Evolutionary conservation across 1,140 invertebrate genomes (phyloP).

Genomic region (Calephelis virginiensis): DNA sequence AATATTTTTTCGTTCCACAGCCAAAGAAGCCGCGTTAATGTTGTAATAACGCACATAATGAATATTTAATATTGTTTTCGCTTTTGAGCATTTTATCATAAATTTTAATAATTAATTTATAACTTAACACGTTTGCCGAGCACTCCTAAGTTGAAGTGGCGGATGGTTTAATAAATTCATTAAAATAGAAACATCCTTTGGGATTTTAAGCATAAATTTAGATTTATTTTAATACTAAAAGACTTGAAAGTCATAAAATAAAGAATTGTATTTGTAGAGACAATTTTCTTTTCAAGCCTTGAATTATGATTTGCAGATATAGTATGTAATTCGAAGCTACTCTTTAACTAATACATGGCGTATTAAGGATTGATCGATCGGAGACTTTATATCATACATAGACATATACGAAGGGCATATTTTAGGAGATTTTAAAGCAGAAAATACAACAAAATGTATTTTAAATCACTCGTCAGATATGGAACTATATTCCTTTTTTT

Average conservation of each 20-base stretch:
- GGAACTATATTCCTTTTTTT: too few relatives aligned
- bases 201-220: constrained; percentile 3
- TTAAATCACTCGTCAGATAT: too few relatives aligned
- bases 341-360: too few relatives aligned
- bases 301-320: too few relatives aligned
- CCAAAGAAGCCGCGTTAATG: not conserved
- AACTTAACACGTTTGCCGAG: constrained; percentile 10
- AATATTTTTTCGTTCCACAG: not conserved
- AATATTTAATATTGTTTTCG: constrained; percentile 17
- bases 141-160: constrained; percentile 8
- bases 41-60: not conserved
- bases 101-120: constrained; percentile 16
- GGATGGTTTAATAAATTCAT: constrained; percentile 15
- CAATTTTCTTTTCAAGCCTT: too few relatives aligned
- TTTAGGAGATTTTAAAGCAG: too few relatives aligned
- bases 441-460: too few relatives aligned
- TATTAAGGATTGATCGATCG: too few relatives aligned
- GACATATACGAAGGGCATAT: too few relatives aligned
- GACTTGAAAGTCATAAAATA: not conserved
- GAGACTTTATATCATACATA: too few relatives aligned
- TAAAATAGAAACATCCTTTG: constrained; percentile 15
- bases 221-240: constrained; percentile 5
- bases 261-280: not conserved
- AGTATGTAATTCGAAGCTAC: too few relatives aligned
- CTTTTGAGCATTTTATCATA: constrained; percentile 14